Conservation (phyloP, 2,113 vertebrate genomes). For the Etheostoma spectabile region DNA sequence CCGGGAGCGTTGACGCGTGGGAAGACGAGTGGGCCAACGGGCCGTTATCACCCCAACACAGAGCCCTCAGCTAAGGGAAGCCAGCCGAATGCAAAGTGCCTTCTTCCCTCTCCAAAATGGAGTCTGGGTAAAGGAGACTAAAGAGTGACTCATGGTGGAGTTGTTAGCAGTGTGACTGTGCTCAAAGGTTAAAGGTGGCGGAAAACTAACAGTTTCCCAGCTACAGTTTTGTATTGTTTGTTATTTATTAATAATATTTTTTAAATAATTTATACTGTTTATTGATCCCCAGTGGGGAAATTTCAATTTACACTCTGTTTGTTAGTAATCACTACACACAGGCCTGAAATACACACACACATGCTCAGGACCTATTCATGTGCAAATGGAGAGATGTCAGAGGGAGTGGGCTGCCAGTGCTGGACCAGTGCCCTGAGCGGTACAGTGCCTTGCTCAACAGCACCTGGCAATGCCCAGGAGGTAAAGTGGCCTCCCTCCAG, state of each 20-base stretch:
- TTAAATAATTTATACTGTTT: too few relatives aligned
- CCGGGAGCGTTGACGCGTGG: conserved; percentile 54
- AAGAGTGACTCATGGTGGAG: conserved; percentile 12
- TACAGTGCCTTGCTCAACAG: too few relatives aligned
- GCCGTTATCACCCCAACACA: conserved; percentile 72
- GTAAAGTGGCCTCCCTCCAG: too few relatives aligned
- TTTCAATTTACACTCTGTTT: too few relatives aligned
- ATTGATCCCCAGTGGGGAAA: too few relatives aligned
- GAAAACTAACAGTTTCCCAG: neutral
- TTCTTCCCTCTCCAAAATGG: conserved; percentile 19
- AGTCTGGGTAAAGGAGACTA: conserved; percentile 24
- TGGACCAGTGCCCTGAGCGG: too few relatives aligned
- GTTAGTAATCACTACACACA: too few relatives aligned
- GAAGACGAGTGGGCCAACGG: conserved; percentile 58
- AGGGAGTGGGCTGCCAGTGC: too few relatives aligned
- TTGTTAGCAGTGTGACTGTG: neutral
- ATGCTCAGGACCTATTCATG: too few relatives aligned
- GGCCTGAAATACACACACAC: too few relatives aligned
- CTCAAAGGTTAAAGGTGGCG: conserved; percentile 40
- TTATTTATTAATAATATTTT: neutral
- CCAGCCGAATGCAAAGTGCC: conserved; percentile 57
- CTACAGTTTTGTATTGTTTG: neutral
- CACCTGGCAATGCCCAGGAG: too few relatives aligned
- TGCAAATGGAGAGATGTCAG: too few relatives aligned
- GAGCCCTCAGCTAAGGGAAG: conserved; percentile 51